Evolutionary conservation across 2,888 invertebrate genomes (phyloP).

Genomic region (Apodemia hepburni): DNA sequence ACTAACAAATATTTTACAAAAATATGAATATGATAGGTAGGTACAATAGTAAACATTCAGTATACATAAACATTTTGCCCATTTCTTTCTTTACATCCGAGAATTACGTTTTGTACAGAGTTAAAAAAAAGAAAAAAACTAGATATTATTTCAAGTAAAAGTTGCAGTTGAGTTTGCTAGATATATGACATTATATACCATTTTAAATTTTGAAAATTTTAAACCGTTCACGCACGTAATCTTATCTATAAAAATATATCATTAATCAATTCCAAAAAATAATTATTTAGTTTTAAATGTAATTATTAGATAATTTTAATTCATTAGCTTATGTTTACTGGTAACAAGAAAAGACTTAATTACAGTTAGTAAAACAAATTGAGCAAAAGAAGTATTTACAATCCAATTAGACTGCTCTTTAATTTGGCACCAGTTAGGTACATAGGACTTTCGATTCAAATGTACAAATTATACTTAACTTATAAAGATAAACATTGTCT

Average conservation of each 20-base stretch:
- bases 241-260: too few species aligned
- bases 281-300: background rate
- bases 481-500: slow-evolving; percentile 7
- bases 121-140: too few species aligned
- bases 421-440: slow-evolving; percentile 73
- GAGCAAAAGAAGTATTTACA: slow-evolving; percentile 18
- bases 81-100: too few species aligned
- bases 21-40: background rate
- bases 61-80: too few species aligned
- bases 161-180: too few species aligned
- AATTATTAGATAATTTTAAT: background rate
- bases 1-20: background rate
- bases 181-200: too few species aligned
- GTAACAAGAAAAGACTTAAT: slow-evolving; percentile 15
- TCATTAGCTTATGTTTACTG: slow-evolving; percentile 4
- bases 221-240: too few species aligned
- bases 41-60: too few species aligned
- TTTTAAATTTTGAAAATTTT: too few species aligned
- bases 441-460: slow-evolving; percentile 56
- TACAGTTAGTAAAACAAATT: slow-evolving; percentile 14
- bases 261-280: background rate
- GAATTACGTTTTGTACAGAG: too few species aligned
- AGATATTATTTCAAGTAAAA: too few species aligned
- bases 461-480: slow-evolving; percentile 36
- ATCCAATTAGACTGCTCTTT: slow-evolving; percentile 21